Evolutionary conservation across 2,113 vertebrate species (phyloP).

Genomic region (Rhinopomastus cyanomelas): DNA sequence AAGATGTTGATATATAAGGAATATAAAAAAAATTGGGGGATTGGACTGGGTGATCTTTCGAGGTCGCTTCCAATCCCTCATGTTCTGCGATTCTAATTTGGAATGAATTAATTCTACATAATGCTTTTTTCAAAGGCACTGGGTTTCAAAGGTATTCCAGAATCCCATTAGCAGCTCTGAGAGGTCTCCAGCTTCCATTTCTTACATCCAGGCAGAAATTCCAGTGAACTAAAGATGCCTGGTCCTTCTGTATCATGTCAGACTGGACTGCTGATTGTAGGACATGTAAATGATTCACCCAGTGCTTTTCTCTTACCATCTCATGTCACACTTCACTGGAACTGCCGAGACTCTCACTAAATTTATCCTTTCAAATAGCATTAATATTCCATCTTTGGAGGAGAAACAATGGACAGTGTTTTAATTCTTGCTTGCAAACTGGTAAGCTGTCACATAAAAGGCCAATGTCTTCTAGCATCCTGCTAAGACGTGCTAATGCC

Average conservation of each 20-base stretch:
- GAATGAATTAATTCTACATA: background rate
- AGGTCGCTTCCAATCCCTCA: no score
- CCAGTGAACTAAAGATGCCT: background rate
- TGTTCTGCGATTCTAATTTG: no score
- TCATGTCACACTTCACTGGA: background rate
- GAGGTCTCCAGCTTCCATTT: background rate
- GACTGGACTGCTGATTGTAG: background rate
- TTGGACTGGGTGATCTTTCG: no score
- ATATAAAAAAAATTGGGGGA: no score
- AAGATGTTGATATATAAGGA: background rate
- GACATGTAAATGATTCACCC: background rate
- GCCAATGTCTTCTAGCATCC: background rate
- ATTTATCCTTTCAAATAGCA: background rate
- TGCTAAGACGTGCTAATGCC: background rate
- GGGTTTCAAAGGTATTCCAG: background rate
- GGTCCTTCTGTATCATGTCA: background rate
- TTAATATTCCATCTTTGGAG: background rate
- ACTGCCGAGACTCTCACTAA: background rate
- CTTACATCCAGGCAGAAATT: background rate
- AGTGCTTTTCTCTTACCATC: background rate
- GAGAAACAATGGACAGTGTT: background rate
- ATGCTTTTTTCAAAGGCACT: background rate
- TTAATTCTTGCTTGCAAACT: background rate
- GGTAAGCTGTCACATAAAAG: background rate
- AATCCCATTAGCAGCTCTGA: background rate